Base-by-base conservation (phyloP, 2,797 vertebrate species). In the Eulemur mongoz region DNA sequence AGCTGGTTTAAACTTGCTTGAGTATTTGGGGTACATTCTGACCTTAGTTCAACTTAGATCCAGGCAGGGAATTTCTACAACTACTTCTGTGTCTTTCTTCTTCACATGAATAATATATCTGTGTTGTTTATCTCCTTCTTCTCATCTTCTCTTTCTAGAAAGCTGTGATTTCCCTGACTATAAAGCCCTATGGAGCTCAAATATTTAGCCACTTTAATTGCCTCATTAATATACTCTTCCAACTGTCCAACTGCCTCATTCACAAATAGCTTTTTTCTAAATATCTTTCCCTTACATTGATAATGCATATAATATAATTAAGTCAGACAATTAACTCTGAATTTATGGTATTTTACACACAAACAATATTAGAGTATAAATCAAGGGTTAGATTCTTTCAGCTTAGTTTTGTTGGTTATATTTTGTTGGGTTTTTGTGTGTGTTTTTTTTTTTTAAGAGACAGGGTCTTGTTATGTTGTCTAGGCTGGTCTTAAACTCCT, bases 281-380 rank as follows among this genome's bases (percentile, higher is more conserved):
- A 90, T 43, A n/a, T 61, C 75, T 82, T 97, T 48, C 30, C 50
- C 50, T 76, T 80, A 89, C 4, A 59, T 25, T 73, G 40, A 67
- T 83, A 93, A 82, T 65, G 12, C 38, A 75, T 78, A 48, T 57
- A 91, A 48, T 52, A 89, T 30, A 87, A 80, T 59, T 50, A 93
- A 73, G 52, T 72, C 52, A 96, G 80, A 80, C 20, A 65, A 32
- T 90, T 89, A 76, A 83, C 40, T 84, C 79, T 75, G 61, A 95
- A 63, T 73, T n/a, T 91, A 25, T 43, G 30, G 1, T 54, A 76
- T 81, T 93, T 59, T 81, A 93, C 4, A 40, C 13, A 40, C 1
- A 73, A 72, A 89, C 22, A 86, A 54, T 80, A 72, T 59, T 91
- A 76, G 25, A 93, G 65, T 73, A 48, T 75, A 88, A 80, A 38